Base-by-base conservation (phyloP, 2,888 invertebrate genomes). In the Yponomeuta evonymella region DNA sequence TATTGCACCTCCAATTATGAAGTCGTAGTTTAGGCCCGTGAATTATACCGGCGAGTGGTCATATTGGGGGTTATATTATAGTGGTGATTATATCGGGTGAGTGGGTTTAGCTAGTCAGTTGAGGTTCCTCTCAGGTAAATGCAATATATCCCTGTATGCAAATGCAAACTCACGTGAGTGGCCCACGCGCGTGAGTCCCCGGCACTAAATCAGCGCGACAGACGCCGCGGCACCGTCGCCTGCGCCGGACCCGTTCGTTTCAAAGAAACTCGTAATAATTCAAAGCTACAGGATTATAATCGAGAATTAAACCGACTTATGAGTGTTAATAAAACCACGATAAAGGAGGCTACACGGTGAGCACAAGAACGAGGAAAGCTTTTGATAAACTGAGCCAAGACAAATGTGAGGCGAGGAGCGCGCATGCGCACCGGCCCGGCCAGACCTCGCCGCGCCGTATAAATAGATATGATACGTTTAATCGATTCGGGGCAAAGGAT, bases 381-480 rank as follows among this genome's bases (percentile, higher is more conserved):
- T 58, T 58, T 58, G 51, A 58, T 58, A 58, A 58, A 58, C 51
- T 58, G 51, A 58, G 51, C 51, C 51, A 58, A 58, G 51, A 58
- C 51, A 58, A 58, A 58, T 58, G 51, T 12, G 51, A 58, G 15
- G 51, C 15, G 51, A 58, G 51, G 12, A 58, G 51, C 51, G 51
- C 51, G 51, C 15, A 58, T 58, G 51, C 51, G 51, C 51, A 58
- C 12, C 12, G 51, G 51, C 12, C 51, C 51, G 51, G 15, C 51
- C 51, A 3, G 43, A 43, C 43, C 12, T 29, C 64, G 8, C 11
- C 64, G 64, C 29, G 10, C 64, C 29, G 10, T 64, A 51, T 69
- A 69, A 12, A 69, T 69, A 51, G 58, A 62, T 36, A 69, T n/a
- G 69, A 69, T 43, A 36, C 69, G 69, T 62, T 62, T 69, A 69